These are phyloP conservation scores for Lanistes nyassanus DNA, from an alignment of 1,140 invertebrate genomes.

Conservation along the genomic window DNA sequence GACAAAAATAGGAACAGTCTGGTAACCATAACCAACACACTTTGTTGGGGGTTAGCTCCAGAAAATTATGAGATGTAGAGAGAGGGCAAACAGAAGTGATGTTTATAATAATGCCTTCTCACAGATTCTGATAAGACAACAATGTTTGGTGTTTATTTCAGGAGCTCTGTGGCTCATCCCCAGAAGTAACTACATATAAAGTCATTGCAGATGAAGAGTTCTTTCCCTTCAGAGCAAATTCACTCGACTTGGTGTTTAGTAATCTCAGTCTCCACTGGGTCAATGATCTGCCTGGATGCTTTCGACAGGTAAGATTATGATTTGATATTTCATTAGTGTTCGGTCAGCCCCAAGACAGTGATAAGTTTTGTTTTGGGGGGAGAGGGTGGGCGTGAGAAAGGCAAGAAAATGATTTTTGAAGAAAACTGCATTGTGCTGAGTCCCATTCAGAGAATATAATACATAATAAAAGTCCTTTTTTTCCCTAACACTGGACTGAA, in stretches of 20 bases:
- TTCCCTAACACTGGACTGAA: background rate
- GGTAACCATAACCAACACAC: background rate
- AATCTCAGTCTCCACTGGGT: conserved; percentile 93
- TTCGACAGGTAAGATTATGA: conserved; percentile 68
- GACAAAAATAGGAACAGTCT: too few relatives aligned
- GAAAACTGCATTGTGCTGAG: background rate
- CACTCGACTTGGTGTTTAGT: conserved; percentile 83
- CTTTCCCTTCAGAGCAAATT: conserved; percentile 82
- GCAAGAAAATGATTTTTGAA: too few relatives aligned
- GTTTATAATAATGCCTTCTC: too few relatives aligned
- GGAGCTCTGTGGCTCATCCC: conserved; percentile 49
- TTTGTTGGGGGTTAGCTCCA: background rate
- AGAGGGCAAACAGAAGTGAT: too few relatives aligned
- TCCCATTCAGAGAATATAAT: background rate
- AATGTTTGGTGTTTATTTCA: conserved; percentile 32
- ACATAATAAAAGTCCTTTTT: background rate
- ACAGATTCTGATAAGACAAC: background rate
- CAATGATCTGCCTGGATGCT: conserved; percentile 92
- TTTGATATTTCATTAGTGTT: background rate
- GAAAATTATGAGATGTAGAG: too few relatives aligned
- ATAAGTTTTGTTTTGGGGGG: background rate
- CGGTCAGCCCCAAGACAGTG: too few relatives aligned
- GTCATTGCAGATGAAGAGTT: conserved; percentile 88
- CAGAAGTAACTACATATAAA: conserved; percentile 65
- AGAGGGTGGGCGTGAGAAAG: too few relatives aligned